phyloP scores from a whole-genome alignment of 2,113 vertebrate genomes.

The Lepidothrix coronata region DNA sequence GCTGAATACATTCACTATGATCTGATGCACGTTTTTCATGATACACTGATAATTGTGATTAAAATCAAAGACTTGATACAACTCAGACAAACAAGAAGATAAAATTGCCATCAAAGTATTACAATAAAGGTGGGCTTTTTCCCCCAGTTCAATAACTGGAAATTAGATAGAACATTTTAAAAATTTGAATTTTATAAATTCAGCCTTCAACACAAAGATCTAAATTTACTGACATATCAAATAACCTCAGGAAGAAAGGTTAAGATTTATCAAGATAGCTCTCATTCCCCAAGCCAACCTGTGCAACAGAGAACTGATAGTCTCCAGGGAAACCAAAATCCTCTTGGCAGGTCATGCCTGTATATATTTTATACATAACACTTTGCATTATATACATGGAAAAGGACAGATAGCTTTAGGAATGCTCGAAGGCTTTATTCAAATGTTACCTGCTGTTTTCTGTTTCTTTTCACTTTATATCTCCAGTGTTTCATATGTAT shows the following conservation, averaged over 20 bases:
- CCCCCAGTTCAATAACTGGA: background rate
- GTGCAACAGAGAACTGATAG: slow-evolving; percentile 28
- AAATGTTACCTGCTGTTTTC: slow-evolving; percentile 40
- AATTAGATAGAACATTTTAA: background rate
- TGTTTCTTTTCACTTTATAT: slow-evolving; percentile 5
- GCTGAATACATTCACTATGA: background rate
- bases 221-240: background rate
- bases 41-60: background rate
- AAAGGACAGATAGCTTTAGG: slow-evolving; percentile 18
- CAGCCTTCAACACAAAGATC: background rate
- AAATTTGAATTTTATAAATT: background rate
- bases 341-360: slow-evolving; percentile 26
- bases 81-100: background rate
- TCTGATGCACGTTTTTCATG: background rate
- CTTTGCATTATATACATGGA: background rate
- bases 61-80: background rate
- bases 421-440: slow-evolving; percentile 29
- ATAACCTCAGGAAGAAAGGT: background rate
- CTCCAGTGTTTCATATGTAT: background rate
- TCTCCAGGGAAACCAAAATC: slow-evolving; percentile 64
- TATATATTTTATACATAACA: slow-evolving; percentile 19
- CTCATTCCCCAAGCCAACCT: background rate
- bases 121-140: background rate
- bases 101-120: background rate
- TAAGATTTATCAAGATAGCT: slow-evolving; percentile 39